Evolutionary conservation across 2,113 vertebrate species (phyloP), one percentile per base, ranked within the genome.

Genomic region (Percopsis transmontana): DNA sequence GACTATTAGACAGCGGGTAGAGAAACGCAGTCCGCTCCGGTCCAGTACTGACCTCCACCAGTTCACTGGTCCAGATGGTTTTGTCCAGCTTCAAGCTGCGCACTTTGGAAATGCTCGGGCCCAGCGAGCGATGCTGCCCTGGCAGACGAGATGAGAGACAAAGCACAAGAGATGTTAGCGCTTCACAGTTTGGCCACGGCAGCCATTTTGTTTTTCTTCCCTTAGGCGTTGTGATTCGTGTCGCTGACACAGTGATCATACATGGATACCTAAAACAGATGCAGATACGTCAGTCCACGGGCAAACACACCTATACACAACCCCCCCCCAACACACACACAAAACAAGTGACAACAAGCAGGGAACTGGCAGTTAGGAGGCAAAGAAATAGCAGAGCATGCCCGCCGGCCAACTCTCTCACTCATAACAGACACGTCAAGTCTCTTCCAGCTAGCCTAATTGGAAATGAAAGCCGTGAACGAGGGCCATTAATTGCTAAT

Each of bases 31-130:
- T 27, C 27, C 8, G 45, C 5, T 18, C 18, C 3, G 1, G 21
- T 19, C 20, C 15, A 20, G 27, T 13, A 11, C 21, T n/a, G 50
- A 79, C 97, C 95, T 99, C 95, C n/a, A 99, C 95, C 9, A 99
- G 95, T 56, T 97, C 95, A 72, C 97, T 98, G 84, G 92, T 98
- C 97, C 97, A 99, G 84, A 99, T 93, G 58, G 92, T 95, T 69
- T 93, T 93, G 90, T 99, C 96, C 91, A 98, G 91, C 91, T 98
- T 99, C 23, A 99, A 85, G 85, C 96, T 98, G 15, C 94, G 90
- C 19, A 99, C 95, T 66, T 99, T 97, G 13, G 97, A 98, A 72
- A 98, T 92, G 71, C 93, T 94, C 13, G 94, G 92, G 60, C 97
- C 96, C 45, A 99, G 91, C 40, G 91, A 94, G 68, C 96, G 93